Evolutionary conservation across 2,113 vertebrate genomes (phyloP), one percentile per base, ranked within the genome.

Genomic region (Cyprinus carpio): DNA sequence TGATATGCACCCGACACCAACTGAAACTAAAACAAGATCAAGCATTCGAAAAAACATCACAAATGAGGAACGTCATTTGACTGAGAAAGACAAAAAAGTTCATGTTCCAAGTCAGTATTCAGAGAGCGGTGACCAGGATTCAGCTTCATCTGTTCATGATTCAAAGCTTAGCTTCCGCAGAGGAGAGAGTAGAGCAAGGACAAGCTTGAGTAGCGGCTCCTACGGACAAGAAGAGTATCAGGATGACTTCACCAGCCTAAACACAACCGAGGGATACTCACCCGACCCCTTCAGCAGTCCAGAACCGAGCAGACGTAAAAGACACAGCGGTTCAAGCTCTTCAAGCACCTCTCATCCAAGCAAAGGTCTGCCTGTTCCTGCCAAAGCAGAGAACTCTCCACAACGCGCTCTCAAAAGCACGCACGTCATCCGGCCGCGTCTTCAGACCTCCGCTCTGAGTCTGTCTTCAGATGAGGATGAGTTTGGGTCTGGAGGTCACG

Each of bases 171-270:
- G 72, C 1, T 76, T 89, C 89, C 84, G 90, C 64, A 34, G 83
- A n/a, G 82, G n/a, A 71, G 89, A 80, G n/a, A 78, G 88, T 76
- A 83, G 80, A 81, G 18, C 25, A 78, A 93, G 11, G 6, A 91
- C 95, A 1, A 91, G 92, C 83, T 94, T 93, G 83, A 93, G 94
- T 0, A 0, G 90, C 58, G 88, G 81, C 74, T 95, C 92, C 83
- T 81, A 87, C 34, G 91, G 94, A 71, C 88, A 89, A 49, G 91
- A 75, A 0, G 91, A 93, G 56, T 95, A 94, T 82, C 94, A 93
- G 9, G 96, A 97, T 89, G 96, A 97, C 89, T 96, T 96, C 87
- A 94, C 86, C 81, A 94, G 93, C 78, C 56, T 91, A 1, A 94
- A 96, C 18, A 88, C 91, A 40, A 93, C 64, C 0, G 92, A 91